Base-by-base conservation (phyloP, 1,140 invertebrate genomes). In the Drosophila paulistorum region DNA sequence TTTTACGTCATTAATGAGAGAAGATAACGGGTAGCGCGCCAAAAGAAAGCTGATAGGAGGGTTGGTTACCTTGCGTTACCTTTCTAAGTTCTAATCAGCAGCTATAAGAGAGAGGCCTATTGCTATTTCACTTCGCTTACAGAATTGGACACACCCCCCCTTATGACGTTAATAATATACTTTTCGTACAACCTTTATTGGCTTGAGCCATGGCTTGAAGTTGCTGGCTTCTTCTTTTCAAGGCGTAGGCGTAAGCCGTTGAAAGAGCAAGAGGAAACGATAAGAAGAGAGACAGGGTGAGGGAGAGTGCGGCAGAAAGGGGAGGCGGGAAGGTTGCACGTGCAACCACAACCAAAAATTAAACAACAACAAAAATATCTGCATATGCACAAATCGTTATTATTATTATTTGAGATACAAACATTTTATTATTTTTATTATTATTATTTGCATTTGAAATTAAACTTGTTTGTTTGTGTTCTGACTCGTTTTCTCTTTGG, bases 141-240 rank as follows among this genome's bases (percentile, higher is more conserved):
- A 7, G 6, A 35, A 11, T 39, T 13, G 37, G 37, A 39, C 9
- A 35, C 37, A 39, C 37, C 10, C 10, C 10, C 26, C 20, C 30
- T 30, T 30, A 30, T 51, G 45, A 51, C 45, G 17, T 51, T 9
- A 3, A 20, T 9, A 48, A 20, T 23, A 51, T 10, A 23, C 1
- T 51, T 51, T 51, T 51, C 9, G 45, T 5, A 1, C 17, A 10
- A 51, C 10, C 45, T 51, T 51, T 0, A 0, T 23, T 51, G 7
- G 9, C 9, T 51, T 51, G 45, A 11, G 45, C 7, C 45, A 23
- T 51, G 45, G 17, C 17, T 51, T 20, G 20, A 51, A 51, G 9
- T 51, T 51, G 45, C 75, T 79, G 76, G 74, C 79, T 81, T 81
- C 79, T 81, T 81, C 79, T 70, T 57, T 65, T 68, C 64, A 65